A percentile compares a stretch with the other conserved stretches of the same genome.
These are phyloP conservation scores for Eubucco bourcierii DNA, from an alignment of 2,113 vertebrate genomes.

Conservation along the genomic window DNA sequence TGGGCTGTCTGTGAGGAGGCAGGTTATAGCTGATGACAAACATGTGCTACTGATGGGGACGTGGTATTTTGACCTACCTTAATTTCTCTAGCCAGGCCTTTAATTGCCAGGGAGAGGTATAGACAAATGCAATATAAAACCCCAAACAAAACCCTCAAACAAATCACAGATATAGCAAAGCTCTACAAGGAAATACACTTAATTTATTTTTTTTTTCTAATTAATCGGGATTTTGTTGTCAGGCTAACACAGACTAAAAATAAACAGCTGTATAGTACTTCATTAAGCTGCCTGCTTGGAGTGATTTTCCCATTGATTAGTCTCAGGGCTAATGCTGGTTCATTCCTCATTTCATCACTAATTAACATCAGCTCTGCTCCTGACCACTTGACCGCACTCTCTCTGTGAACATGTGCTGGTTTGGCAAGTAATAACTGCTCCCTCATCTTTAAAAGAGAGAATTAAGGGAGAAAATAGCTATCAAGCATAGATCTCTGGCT, in stretches of 20 bases:
- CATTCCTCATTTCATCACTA: constrained; percentile 90
- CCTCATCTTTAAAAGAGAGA: constrained; percentile 55
- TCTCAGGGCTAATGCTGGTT: constrained; percentile 91
- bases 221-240: constrained; percentile 71
- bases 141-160: neutral
- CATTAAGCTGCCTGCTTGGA: constrained; percentile 85
- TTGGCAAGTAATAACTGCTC: constrained; percentile 69
- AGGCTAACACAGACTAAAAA: constrained; percentile 81
- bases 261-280: constrained; percentile 88
- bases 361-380: constrained; percentile 85
- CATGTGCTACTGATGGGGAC: neutral
- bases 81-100: constrained; percentile 30
- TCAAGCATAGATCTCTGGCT: constrained; percentile 21
- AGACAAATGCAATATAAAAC: constrained; percentile 11
- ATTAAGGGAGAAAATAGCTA: constrained; percentile 31
- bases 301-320: constrained; percentile 98
- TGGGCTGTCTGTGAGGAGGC: neutral
- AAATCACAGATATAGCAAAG: constrained; percentile 3
- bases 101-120: constrained; percentile 22
- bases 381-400: constrained; percentile 83
- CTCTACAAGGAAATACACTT: constrained; percentile 56
- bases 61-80: constrained; percentile 9
- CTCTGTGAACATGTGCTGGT: constrained; percentile 73
- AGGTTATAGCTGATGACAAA: constrained; percentile 8
- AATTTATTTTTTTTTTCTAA: constrained; percentile 39